A percentile compares a stretch with the other conserved stretches of the same genome.
These are phyloP conservation scores for Empidonax traillii DNA, from an alignment of 2,113 vertebrate species.

Conservation along the genomic window DNA sequence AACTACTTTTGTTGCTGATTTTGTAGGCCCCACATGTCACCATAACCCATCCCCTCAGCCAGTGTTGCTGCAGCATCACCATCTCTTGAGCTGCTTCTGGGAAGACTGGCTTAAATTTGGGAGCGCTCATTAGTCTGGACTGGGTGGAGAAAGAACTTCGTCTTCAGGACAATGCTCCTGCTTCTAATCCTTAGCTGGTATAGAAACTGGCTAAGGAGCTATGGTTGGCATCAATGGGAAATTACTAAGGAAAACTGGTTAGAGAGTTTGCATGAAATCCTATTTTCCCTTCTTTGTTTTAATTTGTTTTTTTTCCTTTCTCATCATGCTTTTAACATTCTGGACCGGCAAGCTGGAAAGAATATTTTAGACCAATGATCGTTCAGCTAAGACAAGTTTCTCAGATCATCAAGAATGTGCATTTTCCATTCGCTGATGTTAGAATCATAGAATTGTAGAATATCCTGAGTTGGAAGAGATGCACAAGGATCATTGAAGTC, in stretches of 20 bases:
- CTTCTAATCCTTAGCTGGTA: not conserved
- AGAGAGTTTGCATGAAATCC: not conserved
- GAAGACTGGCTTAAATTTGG: not conserved
- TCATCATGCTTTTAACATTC: not conserved
- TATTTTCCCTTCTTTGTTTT: accelerated
- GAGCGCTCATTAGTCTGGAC: not conserved
- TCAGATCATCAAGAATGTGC: not conserved
- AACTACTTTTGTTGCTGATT: not conserved
- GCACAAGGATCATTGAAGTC: not conserved
- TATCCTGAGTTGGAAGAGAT: not conserved
- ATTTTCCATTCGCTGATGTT: not conserved
- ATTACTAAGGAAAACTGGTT: not conserved
- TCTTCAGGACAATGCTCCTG: not conserved
- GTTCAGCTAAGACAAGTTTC: not conserved
- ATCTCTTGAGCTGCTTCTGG: not conserved
- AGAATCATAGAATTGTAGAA: not conserved
- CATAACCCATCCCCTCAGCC: accelerated
- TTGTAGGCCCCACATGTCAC: not conserved
- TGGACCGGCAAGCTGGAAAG: not conserved
- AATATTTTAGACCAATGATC: not conserved
- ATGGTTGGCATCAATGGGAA: not conserved
- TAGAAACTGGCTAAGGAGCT: not conserved
- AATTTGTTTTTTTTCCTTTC: not conserved
- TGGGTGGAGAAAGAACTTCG: not conserved
- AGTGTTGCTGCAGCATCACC: not conserved